phyloP scores from a whole-genome alignment of 2,888 invertebrate genomes.

The Pseudococcus viburni region DNA sequence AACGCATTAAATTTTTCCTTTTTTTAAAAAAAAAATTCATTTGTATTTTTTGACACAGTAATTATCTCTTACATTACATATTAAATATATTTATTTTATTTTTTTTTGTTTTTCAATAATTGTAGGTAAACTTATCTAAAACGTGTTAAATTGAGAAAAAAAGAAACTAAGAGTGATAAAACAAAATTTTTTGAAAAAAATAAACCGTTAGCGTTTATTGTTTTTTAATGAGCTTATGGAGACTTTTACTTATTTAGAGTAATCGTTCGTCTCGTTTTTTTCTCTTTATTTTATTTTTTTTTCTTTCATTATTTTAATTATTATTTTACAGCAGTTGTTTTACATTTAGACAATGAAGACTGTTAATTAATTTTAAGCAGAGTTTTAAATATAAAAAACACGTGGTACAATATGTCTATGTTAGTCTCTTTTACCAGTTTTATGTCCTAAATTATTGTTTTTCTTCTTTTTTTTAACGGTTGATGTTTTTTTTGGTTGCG shows the following conservation, averaged over 20 bases:
- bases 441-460: slow-evolving; percentile 60
- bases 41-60: slow-evolving; percentile 34
- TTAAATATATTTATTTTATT: neutral
- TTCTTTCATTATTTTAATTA: slow-evolving; percentile 61
- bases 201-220: slow-evolving; percentile 58
- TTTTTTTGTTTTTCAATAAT: slow-evolving; percentile 5
- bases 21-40: neutral
- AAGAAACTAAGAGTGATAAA: slow-evolving; percentile 48
- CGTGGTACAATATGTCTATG: slow-evolving; percentile 61
- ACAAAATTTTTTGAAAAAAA: slow-evolving; percentile 20
- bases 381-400: slow-evolving; percentile 63
- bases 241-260: slow-evolving; percentile 47
- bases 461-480: neutral
- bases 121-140: slow-evolving; percentile 43
- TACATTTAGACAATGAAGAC: slow-evolving; percentile 66
- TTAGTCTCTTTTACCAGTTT: slow-evolving; percentile 63
- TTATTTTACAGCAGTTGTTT: slow-evolving; percentile 66
- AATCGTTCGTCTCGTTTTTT: slow-evolving; percentile 59
- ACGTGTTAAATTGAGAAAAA: neutral
- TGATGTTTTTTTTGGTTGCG: neutral
- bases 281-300: slow-evolving; percentile 50
- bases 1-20: slow-evolving; percentile 2
- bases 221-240: slow-evolving; percentile 58
- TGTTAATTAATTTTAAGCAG: slow-evolving; percentile 66
- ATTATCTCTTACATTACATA: neutral